These are phyloP conservation scores for Paramacrobiotus metropolitanus DNA, from an alignment of 1,140 invertebrate species.

Conservation along the genomic window DNA sequence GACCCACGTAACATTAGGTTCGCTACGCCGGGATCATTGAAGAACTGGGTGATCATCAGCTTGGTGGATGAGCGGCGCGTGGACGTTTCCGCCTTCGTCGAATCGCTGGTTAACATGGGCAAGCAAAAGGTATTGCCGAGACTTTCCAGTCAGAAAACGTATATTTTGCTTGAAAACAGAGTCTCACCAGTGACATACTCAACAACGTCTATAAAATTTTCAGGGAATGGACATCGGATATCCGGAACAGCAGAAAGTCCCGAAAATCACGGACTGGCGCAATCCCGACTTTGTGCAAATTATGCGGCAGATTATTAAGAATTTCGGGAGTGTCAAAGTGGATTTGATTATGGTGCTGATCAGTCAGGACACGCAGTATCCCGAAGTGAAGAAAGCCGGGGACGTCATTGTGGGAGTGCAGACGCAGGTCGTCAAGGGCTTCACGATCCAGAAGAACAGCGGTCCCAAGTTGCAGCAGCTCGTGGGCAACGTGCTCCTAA, in stretches of 20 bases:
- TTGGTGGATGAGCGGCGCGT: neutral
- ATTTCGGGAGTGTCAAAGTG: neutral
- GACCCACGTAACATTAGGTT: neutral
- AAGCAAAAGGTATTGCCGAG: too few relatives aligned
- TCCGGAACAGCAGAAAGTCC: neutral
- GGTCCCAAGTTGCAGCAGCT: slow-evolving; percentile 12
- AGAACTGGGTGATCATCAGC: slow-evolving; percentile 45
- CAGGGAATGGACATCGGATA: neutral
- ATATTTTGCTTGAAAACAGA: too few relatives aligned
- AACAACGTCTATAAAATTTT: neutral
- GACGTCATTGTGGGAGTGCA: slow-evolving; percentile 15
- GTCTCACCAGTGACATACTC: too few relatives aligned
- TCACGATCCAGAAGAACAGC: slow-evolving; percentile 10
- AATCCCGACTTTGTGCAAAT: neutral
- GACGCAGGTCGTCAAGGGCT: slow-evolving; percentile 16
- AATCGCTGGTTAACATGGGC: neutral
- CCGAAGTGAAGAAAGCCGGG: slow-evolving; percentile 31
- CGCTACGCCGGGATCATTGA: neutral
- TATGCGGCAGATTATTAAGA: neutral
- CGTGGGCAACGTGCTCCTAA: slow-evolving; percentile 15
- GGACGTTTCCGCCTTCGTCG: too few relatives aligned
- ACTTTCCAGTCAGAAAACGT: neutral
- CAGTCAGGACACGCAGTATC: slow-evolving; percentile 12
- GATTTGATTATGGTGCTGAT: neutral
- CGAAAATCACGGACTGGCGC: neutral